A percentile compares a stretch with the other conserved stretches of the same genome.
phyloP scores from a whole-genome alignment of 2,797 vertebrate genomes.

The Steatocranus sp. region DNA sequence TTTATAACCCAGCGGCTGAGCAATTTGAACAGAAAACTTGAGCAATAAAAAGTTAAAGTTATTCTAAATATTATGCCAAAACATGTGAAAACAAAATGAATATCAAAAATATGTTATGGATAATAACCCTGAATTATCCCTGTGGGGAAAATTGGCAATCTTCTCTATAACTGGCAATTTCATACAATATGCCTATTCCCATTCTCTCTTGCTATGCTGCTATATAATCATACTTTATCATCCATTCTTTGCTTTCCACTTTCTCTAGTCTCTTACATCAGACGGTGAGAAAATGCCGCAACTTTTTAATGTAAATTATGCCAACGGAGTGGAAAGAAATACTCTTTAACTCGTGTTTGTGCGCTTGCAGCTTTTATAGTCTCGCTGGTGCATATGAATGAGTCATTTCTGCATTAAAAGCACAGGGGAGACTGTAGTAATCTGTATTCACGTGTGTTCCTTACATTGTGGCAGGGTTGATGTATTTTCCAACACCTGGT shows the following conservation, averaged over 20 bases:
- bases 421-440: not conserved
- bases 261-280: not conserved
- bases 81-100: not conserved
- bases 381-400: not conserved
- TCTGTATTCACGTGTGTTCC: constrained; percentile 19
- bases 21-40: not conserved
- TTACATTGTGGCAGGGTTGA: constrained; percentile 84
- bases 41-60: not conserved
- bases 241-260: not conserved
- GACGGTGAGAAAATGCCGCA: not conserved
- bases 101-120: not conserved
- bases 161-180: constrained; percentile 5
- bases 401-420: not conserved
- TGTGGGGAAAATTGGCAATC: not conserved
- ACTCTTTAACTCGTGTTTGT: not conserved
- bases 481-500: constrained; percentile 93
- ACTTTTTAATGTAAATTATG: not conserved
- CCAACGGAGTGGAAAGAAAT: not conserved
- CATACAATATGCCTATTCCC: not conserved
- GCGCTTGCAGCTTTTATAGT: not conserved
- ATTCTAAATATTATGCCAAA: not conserved
- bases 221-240: constrained; percentile 6
- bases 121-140: constrained; percentile 25
- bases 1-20: not conserved
- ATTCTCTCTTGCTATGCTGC: not conserved